These are phyloP conservation scores for Heliconius ismenius DNA, from an alignment of 2,888 invertebrate species.

Conservation along the genomic window DNA sequence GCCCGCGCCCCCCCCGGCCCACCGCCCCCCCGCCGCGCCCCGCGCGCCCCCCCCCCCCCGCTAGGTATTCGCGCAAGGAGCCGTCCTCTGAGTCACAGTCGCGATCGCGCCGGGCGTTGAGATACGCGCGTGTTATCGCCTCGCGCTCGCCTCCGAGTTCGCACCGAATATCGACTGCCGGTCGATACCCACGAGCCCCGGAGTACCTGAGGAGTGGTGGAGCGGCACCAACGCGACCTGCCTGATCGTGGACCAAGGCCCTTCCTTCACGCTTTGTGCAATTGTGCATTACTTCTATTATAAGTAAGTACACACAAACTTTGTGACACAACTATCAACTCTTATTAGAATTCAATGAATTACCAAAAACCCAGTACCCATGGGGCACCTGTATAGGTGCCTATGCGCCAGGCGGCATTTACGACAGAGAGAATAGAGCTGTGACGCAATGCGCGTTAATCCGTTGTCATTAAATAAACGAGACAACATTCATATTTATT, in stretches of 20 bases:
- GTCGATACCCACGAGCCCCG: conserved; percentile 59
- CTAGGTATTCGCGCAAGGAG: conserved; percentile 53
- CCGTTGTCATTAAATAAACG: conserved; percentile 14
- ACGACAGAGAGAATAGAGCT: too few species aligned
- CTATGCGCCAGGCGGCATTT: too few species aligned
- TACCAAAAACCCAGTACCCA: too few species aligned
- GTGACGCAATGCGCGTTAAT: not conserved
- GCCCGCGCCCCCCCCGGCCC: conserved; percentile 54
- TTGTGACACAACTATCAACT: not conserved
- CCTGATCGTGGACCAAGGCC: not conserved
- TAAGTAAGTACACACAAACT: conserved; percentile 10
- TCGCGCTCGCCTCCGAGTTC: conserved; percentile 21
- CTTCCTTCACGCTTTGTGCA: not conserved
- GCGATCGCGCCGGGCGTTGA: conserved; percentile 43
- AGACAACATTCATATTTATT: not conserved
- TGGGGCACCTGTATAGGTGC: too few species aligned
- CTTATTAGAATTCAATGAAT: conserved; percentile 6
- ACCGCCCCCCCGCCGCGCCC: conserved; percentile 48
- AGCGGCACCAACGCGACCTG: not conserved
- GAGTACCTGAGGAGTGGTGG: conserved; percentile 14
- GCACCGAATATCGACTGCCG: conserved; percentile 49
- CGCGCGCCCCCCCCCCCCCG: conserved; percentile 51
- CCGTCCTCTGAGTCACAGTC: conserved; percentile 41
- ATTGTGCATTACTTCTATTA: not conserved
- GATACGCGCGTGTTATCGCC: conserved; percentile 33